Evolutionary conservation across 1,140 invertebrate species (phyloP).

Genomic region (Hyles euphorbiae): DNA sequence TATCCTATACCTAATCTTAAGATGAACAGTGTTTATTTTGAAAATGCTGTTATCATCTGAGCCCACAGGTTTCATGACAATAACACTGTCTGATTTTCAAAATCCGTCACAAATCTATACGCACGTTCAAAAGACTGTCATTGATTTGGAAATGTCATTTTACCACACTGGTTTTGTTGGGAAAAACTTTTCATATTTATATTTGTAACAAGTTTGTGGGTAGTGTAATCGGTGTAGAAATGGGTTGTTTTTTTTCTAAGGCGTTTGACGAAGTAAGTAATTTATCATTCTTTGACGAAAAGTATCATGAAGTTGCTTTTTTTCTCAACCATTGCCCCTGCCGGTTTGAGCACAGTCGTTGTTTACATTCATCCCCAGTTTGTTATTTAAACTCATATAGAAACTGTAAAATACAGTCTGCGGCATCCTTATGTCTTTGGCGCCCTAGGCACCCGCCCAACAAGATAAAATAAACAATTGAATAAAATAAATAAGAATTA

Average conservation of each 20-base stretch:
- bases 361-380: no score
- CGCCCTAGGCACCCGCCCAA: no score
- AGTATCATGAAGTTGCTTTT: neutral
- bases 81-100: slow-evolving; percentile 24
- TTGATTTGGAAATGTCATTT: slow-evolving; percentile 61
- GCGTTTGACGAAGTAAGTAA: slow-evolving; percentile 36
- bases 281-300: neutral
- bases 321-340: no score
- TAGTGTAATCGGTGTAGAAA: slow-evolving; percentile 34
- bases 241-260: slow-evolving; percentile 60
- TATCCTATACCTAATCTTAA: no score
- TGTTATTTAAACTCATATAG: no score
- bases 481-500: no score
- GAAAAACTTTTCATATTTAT: slow-evolving; percentile 41
- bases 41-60: neutral
- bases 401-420: no score
- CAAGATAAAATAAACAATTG: no score
- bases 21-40: no score
- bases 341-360: no score
- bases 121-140: slow-evolving; percentile 53
- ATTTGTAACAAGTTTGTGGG: slow-evolving; percentile 29
- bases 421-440: no score
- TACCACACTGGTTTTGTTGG: slow-evolving; percentile 43
- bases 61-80: slow-evolving; percentile 3
- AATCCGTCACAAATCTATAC: slow-evolving; percentile 57